Conservation (phyloP, 2,888 invertebrate genomes). For the Sinopyrophorus schimmeli region DNA sequence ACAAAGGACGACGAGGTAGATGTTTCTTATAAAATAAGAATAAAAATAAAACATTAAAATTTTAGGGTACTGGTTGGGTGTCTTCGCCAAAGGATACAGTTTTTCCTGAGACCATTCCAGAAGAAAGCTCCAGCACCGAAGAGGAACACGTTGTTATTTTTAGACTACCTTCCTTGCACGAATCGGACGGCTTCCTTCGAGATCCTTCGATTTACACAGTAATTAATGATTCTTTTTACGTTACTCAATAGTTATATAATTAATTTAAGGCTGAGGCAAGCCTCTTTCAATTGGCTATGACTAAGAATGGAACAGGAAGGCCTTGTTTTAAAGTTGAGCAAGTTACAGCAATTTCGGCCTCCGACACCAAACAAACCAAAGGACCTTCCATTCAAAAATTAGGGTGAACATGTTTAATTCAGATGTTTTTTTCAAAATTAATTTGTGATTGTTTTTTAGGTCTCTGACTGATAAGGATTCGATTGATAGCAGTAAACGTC, state of each 20-base stretch:
- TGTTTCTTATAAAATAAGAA: constrained; percentile 1
- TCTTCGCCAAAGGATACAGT: constrained; percentile 87
- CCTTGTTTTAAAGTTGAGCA: constrained; percentile 58
- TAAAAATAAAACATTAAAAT: constrained; percentile 14
- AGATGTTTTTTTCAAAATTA: neutral
- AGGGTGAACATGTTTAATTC: constrained; percentile 56
- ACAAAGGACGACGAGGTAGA: constrained; percentile 61
- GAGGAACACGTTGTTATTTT: constrained; percentile 92
- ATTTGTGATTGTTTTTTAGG: constrained; percentile 45
- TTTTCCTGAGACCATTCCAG: constrained; percentile 90
- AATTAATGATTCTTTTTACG: constrained; percentile 33
- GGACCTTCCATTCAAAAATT: constrained; percentile 63
- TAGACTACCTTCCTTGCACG: constrained; percentile 74
- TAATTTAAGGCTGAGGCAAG: constrained; percentile 71
- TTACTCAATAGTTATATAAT: neutral
- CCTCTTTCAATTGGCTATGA: constrained; percentile 69
- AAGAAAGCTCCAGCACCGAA: constrained; percentile 90
- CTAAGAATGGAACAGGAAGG: constrained; percentile 55
- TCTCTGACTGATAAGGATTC: constrained; percentile 78
- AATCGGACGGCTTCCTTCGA: constrained; percentile 71
- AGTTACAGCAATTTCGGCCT: constrained; percentile 54
- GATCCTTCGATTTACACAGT: constrained; percentile 83
- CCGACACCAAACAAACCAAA: constrained; percentile 54
- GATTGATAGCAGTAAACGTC: constrained; percentile 61
- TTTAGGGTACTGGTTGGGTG: constrained; percentile 69